Evolutionary conservation across 2,113 vertebrate species (phyloP), one percentile per base, ranked within the genome.

Genomic region (Serinus canaria): DNA sequence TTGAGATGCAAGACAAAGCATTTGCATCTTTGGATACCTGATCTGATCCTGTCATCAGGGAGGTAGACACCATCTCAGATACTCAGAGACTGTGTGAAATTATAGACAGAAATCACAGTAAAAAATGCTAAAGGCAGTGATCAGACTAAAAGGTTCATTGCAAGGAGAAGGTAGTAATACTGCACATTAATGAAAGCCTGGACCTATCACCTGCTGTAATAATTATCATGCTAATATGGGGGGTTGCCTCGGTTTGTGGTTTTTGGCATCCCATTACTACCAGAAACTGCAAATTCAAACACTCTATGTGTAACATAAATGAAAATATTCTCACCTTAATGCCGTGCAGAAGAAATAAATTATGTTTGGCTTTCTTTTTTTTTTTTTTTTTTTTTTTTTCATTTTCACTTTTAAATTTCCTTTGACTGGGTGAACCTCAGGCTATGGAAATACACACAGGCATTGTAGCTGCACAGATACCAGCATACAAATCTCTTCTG

Each of bases 121-220:
- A 93, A 85, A 89, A 87, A 46, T 1, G 23, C 86, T 92, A 52
- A 93, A 94, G 90, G 78, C 85, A 88, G 79, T 52, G 64, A 92
- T 83, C 76, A 90, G 87, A 56, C 64, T 66, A 72, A 94, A 93
- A 95, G 83, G 76, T 92, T 94, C 83, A 90, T 86, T 96, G 79
- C 85, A 81, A 90, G 76, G 85, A 85, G 88, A 86, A 92, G 43
- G 81, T 47, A 82, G 81, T 83, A 83, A 90, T 72, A 63, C 69
- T 63, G 49, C 77, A 92, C 83, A 39, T 82, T 89, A 93, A 92
- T 83, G 83, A 95, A 92, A 94, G 77, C 58, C 88, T 60, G 77
- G 83, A 95, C 95, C 86, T 90, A 89, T 94, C 94, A 95, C 89
- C 90, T 83, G 72, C 90, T 90, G 66, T 78, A 94, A 96, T 72